phyloP scores from a whole-genome alignment of 2,113 vertebrate species.

The Eretmochelys imbricata region DNA sequence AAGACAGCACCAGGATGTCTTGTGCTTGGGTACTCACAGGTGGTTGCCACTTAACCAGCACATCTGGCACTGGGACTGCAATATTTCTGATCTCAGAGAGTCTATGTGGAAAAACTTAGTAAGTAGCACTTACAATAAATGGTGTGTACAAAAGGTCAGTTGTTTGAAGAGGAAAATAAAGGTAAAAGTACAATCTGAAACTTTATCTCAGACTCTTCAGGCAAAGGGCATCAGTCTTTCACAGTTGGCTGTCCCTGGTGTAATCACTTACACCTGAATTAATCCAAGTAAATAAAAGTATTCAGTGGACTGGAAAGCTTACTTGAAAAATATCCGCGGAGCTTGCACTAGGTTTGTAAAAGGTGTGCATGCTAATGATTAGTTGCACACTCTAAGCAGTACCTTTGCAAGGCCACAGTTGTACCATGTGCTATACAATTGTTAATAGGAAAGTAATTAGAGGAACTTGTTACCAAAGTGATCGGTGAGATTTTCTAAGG shows the following conservation, averaged over 20 bases:
- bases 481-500: background rate
- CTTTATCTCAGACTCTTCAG: conserved; percentile 32
- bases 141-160: fast-evolving
- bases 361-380: fast-evolving
- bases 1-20: background rate
- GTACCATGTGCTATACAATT: fast-evolving
- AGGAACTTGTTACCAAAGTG: fast-evolving
- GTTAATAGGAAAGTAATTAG: background rate
- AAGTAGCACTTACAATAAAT: background rate
- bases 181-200: background rate
- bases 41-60: background rate
- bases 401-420: background rate
- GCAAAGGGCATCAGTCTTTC: conserved; percentile 44
- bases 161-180: conserved; percentile 47
- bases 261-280: background rate
- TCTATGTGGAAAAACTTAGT: background rate
- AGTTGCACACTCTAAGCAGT: background rate
- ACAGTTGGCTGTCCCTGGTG: background rate
- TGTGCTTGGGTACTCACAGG: background rate
- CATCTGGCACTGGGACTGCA: background rate
- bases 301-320: background rate
- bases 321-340: background rate
- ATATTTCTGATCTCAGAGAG: background rate
- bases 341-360: background rate
- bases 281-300: background rate